phyloP scores from a whole-genome alignment of 2,113 vertebrate genomes.

The Bufo gargarizans region DNA sequence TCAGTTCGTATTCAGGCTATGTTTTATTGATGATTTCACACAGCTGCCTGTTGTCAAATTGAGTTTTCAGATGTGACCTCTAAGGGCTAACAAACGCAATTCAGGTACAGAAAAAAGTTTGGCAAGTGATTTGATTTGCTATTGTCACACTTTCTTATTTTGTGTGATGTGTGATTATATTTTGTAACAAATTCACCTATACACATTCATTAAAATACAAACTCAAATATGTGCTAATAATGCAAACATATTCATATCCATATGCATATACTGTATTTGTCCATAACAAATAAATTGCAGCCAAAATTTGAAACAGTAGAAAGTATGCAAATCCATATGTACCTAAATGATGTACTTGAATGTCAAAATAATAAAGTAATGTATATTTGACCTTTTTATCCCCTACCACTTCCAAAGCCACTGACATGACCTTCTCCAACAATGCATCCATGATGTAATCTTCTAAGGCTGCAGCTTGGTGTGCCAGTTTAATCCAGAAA shows the following conservation, averaged over 20 bases:
- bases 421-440: no score
- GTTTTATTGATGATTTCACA: conserved; percentile 55
- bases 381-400: no score
- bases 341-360: background rate
- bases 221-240: background rate
- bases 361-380: no score
- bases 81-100: conserved; percentile 27
- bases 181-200: background rate
- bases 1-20: conserved; percentile 13
- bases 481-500: no score
- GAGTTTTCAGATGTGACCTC: conserved; percentile 47
- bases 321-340: background rate
- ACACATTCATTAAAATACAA: background rate
- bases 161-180: background rate
- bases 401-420: no score
- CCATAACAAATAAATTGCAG: no score
- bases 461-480: no score
- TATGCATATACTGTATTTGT: no score
- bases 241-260: background rate
- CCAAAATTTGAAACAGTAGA: no score
- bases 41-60: conserved; percentile 35
- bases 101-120: background rate
- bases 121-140: background rate
- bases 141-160: background rate
- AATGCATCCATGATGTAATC: no score